These are phyloP conservation scores for Lycophotia porphyrea DNA, from an alignment of 2,888 invertebrate genomes.

Conservation along the genomic window DNA sequence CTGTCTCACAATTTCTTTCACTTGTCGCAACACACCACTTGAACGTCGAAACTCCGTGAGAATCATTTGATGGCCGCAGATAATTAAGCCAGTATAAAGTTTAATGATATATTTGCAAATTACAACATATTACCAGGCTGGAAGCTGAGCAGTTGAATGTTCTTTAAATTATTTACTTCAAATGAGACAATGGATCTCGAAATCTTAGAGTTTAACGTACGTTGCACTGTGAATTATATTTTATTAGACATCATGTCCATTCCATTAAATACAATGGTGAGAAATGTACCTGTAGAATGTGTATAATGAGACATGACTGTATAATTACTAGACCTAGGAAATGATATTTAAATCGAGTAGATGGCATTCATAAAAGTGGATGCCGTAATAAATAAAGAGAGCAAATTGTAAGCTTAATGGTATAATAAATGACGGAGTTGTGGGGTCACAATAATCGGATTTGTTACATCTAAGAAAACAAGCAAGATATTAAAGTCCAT, in stretches of 20 bases:
- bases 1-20: constrained; percentile 80
- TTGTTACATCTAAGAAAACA: constrained; percentile 9
- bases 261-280: constrained; percentile 61
- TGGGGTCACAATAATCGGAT: constrained; percentile 27
- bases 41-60: constrained; percentile 77
- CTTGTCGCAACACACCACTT: constrained; percentile 75
- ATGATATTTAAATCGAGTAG: constrained; percentile 68
- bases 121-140: constrained; percentile 56
- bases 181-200: constrained; percentile 33
- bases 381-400: constrained; percentile 54
- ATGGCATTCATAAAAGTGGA: constrained; percentile 61
- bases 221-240: constrained; percentile 37
- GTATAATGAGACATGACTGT: constrained; percentile 65
- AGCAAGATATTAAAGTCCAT: not conserved
- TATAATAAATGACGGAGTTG: constrained; percentile 34
- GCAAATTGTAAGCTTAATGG: constrained; percentile 41
- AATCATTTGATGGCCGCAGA: constrained; percentile 70
- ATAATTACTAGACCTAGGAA: constrained; percentile 69
- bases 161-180: constrained; percentile 47
- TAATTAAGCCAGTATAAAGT: constrained; percentile 70
- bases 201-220: constrained; percentile 37
- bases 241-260: constrained; percentile 46
- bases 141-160: constrained; percentile 41
- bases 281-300: constrained; percentile 63
- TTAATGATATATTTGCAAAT: constrained; percentile 70